These are phyloP conservation scores for Dipodomys stephensi DNA, from an alignment of 2,113 vertebrate genomes.

Conservation along the genomic window DNA sequence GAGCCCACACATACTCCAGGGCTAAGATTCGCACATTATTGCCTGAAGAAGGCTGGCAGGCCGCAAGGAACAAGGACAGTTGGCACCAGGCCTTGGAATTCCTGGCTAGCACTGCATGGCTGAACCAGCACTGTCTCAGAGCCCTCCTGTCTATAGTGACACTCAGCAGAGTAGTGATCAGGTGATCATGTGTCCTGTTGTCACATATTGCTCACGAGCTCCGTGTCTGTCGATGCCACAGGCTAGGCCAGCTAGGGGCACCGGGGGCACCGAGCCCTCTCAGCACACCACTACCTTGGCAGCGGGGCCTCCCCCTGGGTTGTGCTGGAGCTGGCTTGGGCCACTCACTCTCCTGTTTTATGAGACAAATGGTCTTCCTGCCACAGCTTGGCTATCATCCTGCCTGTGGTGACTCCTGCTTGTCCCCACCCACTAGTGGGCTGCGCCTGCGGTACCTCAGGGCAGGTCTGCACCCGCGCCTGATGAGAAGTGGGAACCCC, in stretches of 20 bases:
- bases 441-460: fast-evolving
- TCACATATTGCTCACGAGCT: fast-evolving
- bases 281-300: background rate
- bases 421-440: background rate
- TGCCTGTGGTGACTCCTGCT: no score
- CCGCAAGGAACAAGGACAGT: fast-evolving
- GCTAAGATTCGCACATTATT: background rate
- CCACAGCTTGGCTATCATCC: background rate
- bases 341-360: no score
- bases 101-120: background rate
- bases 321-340: background rate
- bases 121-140: background rate
- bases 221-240: background rate
- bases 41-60: background rate
- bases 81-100: background rate
- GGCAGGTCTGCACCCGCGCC: background rate
- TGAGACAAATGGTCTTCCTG: background rate
- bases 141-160: background rate
- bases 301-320: background rate
- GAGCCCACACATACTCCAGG: background rate
- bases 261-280: background rate
- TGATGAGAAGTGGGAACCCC: no score
- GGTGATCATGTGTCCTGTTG: background rate
- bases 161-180: fast-evolving
- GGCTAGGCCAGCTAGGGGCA: background rate